These are phyloP conservation scores for Antheraea assamensis DNA, from an alignment of 2,888 invertebrate genomes.

Conservation along the genomic window DNA sequence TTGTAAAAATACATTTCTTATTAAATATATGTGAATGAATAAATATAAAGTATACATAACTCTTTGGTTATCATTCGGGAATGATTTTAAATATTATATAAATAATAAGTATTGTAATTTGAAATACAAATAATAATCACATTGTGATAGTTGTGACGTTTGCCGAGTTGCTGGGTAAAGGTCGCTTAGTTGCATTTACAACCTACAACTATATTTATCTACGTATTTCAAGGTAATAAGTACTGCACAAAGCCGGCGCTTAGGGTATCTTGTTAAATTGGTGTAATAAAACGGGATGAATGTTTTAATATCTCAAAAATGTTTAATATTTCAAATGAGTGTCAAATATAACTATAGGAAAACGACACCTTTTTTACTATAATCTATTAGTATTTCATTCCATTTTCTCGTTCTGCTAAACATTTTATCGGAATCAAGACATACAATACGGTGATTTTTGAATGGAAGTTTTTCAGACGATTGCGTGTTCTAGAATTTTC, in stretches of 20 bases:
- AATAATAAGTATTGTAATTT: background rate
- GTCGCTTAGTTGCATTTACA: constrained; percentile 1
- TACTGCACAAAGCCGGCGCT: background rate
- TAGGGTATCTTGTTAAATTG: background rate
- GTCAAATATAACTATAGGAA: background rate
- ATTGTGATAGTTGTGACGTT: background rate
- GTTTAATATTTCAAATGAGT: background rate
- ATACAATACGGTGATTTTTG: no score
- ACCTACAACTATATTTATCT: background rate
- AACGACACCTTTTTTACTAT: no score
- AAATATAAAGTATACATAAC: no score
- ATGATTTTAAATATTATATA: no score
- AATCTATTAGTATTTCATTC: no score
- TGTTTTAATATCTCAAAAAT: background rate
- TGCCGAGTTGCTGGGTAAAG: background rate
- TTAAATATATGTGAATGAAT: no score
- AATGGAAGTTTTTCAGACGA: no score
- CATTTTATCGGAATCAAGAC: background rate
- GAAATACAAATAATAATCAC: background rate
- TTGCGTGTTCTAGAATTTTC: no score
- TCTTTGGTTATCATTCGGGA: no score
- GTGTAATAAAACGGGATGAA: background rate
- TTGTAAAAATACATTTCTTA: no score
- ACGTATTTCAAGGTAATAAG: constrained; percentile 9
- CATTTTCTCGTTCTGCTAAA: background rate